Base-by-base conservation (phyloP, 2,797 vertebrate species). In the Hirundo rustica region DNA sequence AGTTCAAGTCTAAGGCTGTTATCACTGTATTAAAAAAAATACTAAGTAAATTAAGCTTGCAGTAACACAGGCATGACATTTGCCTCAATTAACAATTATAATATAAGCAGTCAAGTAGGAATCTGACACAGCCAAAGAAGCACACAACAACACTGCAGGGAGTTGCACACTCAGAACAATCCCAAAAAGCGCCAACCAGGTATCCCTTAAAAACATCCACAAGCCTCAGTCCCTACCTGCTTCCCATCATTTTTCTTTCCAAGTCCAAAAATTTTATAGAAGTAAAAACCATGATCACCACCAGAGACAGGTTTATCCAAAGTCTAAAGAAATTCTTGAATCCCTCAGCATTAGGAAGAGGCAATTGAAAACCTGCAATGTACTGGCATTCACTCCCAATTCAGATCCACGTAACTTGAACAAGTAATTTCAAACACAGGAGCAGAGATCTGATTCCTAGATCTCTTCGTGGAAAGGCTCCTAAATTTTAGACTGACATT, bases 91-190 rank as follows among this genome's bases (percentile, higher is more conserved):
- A n/a, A 68, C 86, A 86, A 38, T 14, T 4, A 36, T 9, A 11
- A 34, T 23, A 7, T 57, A 81, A 82, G 44, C 3, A 78, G 25
- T 16, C n/a, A 60, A 75, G 27, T 8, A 88, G 66, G 32, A 79
- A 66, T 16, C 21, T 1, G 13, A 57, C 10, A 55, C 10, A 62
- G 51, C 15, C 23, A 65, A 30, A 81, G 61, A 38, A 89, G 47
- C 13, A 66, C 7, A 48, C 2, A 36, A 26, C 23, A 81, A 11
- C 58, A 32, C 0, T 27, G 29, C 58, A 57, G 26, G 8, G 38
- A 57, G 26, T 0, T 42, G 21, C 29, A 27, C 2, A 2, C 11
- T n/a, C 17, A 0, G 12, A 91, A 51, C n/a, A 64, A 48, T 9
- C 16, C 7, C 16, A 45, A 0, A 16, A 64, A 48, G 25, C 60